Percentiles rank a stretch among this genome's conserved stretches.
Evolutionary conservation across 23 tunicate genomes (phyloP).

Genomic region (Halocynthia aurantium): DNA sequence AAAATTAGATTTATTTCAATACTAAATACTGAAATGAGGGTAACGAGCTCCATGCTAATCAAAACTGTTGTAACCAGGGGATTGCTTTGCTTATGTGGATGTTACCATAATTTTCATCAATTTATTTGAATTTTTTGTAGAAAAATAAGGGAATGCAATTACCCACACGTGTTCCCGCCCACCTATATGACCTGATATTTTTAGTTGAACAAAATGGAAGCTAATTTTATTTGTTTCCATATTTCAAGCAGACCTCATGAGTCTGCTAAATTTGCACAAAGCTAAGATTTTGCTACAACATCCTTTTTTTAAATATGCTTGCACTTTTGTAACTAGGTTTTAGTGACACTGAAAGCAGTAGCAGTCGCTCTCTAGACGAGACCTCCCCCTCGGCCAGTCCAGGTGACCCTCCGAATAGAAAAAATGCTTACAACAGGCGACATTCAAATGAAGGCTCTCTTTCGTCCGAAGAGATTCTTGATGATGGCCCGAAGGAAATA

Average conservation of each 20-base stretch:
- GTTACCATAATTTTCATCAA: no score
- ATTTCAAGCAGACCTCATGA: neutral
- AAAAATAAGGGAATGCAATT: no score
- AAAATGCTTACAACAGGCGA: constrained; percentile 24
- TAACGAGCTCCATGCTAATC: no score
- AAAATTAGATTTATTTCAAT: no score
- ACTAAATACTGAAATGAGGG: no score
- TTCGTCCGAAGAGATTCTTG: constrained; percentile 75
- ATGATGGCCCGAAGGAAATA: constrained; percentile 13
- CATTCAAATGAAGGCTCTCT: constrained; percentile 73
- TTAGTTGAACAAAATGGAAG: constrained; percentile 17
- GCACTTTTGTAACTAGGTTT: constrained; percentile 7
- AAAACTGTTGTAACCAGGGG: no score
- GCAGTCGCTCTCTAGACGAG: constrained; percentile 72
- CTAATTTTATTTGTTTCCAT: neutral
- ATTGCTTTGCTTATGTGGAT: no score
- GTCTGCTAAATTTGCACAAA: neutral
- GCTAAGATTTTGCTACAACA: no score
- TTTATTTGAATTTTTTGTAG: no score
- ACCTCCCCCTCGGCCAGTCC: constrained; percentile 48
- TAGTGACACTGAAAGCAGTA: constrained; percentile 81
- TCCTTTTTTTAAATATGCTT: no score
- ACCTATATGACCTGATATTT: neutral
- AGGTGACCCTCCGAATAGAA: constrained; percentile 23
- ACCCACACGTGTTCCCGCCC: no score